phyloP scores from a whole-genome alignment of 2,888 invertebrate genomes.

The Latrodectus hesperus region DNA sequence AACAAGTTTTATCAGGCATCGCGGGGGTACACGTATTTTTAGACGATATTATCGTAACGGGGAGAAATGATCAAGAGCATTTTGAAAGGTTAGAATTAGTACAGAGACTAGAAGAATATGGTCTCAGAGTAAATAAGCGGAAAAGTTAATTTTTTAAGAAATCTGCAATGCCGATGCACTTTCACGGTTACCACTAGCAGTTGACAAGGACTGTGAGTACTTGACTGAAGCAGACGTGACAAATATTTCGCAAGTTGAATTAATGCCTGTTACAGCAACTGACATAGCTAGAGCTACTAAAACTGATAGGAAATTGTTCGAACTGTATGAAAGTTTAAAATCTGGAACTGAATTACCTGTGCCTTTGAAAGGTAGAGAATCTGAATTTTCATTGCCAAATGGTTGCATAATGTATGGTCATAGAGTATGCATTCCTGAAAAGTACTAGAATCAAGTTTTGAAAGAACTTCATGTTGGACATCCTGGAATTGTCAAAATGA shows the following conservation, averaged over 20 bases:
- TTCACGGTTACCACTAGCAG: constrained; percentile 49
- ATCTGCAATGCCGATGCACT: constrained; percentile 47
- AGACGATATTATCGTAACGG: too few relatives aligned
- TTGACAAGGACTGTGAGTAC: constrained; percentile 43
- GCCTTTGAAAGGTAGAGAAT: constrained; percentile 49
- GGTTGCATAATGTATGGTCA: constrained; percentile 46
- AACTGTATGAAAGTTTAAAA: constrained; percentile 52
- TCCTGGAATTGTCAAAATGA: constrained; percentile 45
- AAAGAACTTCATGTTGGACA: neutral
- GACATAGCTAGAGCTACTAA: constrained; percentile 51
- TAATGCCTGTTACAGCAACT: constrained; percentile 50
- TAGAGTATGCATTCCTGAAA: constrained; percentile 46
- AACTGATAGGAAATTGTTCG: constrained; percentile 50
- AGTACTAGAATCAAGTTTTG: neutral
- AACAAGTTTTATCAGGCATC: too few relatives aligned
- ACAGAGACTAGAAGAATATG: too few relatives aligned
- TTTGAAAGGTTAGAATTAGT: too few relatives aligned
- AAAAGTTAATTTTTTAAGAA: too few relatives aligned
- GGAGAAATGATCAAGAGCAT: too few relatives aligned
- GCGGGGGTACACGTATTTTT: too few relatives aligned
- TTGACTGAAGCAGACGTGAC: constrained; percentile 47
- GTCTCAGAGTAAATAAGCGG: too few relatives aligned
- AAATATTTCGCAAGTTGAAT: constrained; percentile 41
- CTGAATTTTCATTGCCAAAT: constrained; percentile 49
- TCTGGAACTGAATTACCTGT: constrained; percentile 49